phyloP scores from a whole-genome alignment of 2,888 invertebrate genomes.

The Brachyopa scutellaris region DNA sequence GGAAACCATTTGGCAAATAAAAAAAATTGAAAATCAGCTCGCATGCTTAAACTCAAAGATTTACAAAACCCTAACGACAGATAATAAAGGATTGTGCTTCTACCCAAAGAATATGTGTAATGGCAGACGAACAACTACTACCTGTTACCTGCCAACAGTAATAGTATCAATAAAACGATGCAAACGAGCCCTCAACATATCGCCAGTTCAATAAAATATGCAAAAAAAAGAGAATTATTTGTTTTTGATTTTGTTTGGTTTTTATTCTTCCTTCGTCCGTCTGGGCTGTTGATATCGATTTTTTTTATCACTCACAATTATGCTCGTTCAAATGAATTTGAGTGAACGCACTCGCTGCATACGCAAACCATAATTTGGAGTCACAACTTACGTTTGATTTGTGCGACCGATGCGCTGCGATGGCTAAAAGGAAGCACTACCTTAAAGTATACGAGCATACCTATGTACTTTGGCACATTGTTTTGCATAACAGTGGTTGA shows the following conservation, averaged over 20 bases:
- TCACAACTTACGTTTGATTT: slow-evolving; percentile 39
- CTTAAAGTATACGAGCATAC: too few species aligned
- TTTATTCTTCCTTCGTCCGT: slow-evolving; percentile 48
- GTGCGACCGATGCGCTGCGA: slow-evolving; percentile 19
- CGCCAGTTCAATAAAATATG: slow-evolving; percentile 63
- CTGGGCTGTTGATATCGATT: slow-evolving; percentile 7
- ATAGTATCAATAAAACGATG: slow-evolving; percentile 54
- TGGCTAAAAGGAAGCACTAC: slow-evolving; percentile 58
- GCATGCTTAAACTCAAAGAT: slow-evolving; percentile 42
- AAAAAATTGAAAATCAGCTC: slow-evolving; percentile 21
- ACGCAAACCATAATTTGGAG: slow-evolving; percentile 52
- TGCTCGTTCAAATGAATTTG: slow-evolving; percentile 38
- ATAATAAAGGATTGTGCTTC: slow-evolving; percentile 52
- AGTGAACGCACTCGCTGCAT: slow-evolving; percentile 66
- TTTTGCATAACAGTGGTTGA: slow-evolving; percentile 56
- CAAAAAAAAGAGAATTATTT: slow-evolving; percentile 32
- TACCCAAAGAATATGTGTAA: slow-evolving; percentile 59
- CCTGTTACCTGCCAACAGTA: slow-evolving; percentile 64
- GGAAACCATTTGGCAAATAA: slow-evolving; percentile 60
- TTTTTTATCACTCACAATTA: slow-evolving; percentile 34
- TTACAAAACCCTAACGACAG: slow-evolving; percentile 25
- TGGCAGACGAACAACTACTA: slow-evolving; percentile 49
- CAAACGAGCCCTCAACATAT: slow-evolving; percentile 67
- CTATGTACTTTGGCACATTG: slow-evolving; percentile 28
- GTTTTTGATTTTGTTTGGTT: too few species aligned